Base-by-base conservation (phyloP, 2,797 vertebrate species). In the Lepilemur ruficaudatus region DNA sequence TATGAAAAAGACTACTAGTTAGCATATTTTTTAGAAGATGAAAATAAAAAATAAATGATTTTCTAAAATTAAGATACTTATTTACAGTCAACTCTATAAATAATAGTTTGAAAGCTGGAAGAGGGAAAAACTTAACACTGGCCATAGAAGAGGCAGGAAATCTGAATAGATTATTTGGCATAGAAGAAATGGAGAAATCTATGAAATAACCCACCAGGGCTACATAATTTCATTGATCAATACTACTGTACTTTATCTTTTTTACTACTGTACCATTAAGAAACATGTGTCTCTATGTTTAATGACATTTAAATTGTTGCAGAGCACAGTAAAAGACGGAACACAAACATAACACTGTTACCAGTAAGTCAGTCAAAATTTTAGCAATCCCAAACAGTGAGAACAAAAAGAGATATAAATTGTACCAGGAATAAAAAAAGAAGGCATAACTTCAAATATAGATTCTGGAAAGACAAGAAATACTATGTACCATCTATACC, bases 21-120 rank as follows among this genome's bases (percentile, higher is more conserved):
- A 94, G 73, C 22, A 30, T 23, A 35, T 57, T 55, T 87, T 63
- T 41, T n/a, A 1, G 52, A 41, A 92, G 69, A 72, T 20, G 11
- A 61, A 89, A 92, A 81, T 15, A 28, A 89, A 79, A 70, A 30
- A 5, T 23, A 69, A 61, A 70, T n/a, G 20, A 41, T 50, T 87
- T 82, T 94, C 65, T 94, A 70, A 94, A 88, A 88, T 88, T 43
- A 65, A 94, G 52, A 7, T 70, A 73, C 63, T 80, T 81, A 14
- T 80, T 93, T 61, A 82, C 5, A 15, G 6, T 78, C 41, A 85
- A 88, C 18, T 94, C n/a, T 63, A 61, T 59, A 72, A 61, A 41
- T 75, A 78, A 35, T 75, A 78, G 76, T n/a, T 41, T 85, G 50
- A 91, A 95, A 82, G 22, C 55, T 73, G 32, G 20, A 81, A 22